phyloP scores from a whole-genome alignment of 2,113 vertebrate genomes.

The Crypturellus undulatus region DNA sequence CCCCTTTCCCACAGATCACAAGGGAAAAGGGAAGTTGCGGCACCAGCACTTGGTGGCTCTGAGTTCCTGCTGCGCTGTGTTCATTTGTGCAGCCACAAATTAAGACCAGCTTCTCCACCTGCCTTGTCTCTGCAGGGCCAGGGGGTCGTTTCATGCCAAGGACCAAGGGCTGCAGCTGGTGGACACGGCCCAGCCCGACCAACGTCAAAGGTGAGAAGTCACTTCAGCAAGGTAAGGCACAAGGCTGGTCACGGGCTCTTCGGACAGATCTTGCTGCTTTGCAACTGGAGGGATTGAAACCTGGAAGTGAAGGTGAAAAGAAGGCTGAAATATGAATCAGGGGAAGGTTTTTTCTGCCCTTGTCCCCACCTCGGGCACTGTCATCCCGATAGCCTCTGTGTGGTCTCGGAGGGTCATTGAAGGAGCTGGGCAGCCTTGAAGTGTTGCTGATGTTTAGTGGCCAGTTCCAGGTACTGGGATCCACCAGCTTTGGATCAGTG shows the following conservation, averaged over 20 bases:
- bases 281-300: neutral
- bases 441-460: neutral
- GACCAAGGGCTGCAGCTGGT: neutral
- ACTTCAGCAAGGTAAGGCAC: rapidly evolving
- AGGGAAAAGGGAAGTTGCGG: neutral
- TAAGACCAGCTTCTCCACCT: neutral
- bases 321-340: neutral
- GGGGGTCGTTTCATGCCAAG: neutral
- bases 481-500: neutral
- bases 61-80: neutral
- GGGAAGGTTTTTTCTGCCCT: neutral
- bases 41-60: neutral
- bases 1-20: neutral
- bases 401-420: neutral
- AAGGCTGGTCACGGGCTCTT: neutral
- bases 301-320: neutral
- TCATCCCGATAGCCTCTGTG: neutral
- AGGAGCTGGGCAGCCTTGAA: neutral
- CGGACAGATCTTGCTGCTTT: neutral
- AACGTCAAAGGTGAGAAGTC: neutral
- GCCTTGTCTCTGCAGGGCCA: neutral
- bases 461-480: neutral
- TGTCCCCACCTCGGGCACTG: too few relatives aligned
- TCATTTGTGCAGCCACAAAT: neutral
- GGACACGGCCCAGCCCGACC: neutral